phyloP scores from a whole-genome alignment of 2,113 vertebrate genomes.

The Xenus cinereus region DNA sequence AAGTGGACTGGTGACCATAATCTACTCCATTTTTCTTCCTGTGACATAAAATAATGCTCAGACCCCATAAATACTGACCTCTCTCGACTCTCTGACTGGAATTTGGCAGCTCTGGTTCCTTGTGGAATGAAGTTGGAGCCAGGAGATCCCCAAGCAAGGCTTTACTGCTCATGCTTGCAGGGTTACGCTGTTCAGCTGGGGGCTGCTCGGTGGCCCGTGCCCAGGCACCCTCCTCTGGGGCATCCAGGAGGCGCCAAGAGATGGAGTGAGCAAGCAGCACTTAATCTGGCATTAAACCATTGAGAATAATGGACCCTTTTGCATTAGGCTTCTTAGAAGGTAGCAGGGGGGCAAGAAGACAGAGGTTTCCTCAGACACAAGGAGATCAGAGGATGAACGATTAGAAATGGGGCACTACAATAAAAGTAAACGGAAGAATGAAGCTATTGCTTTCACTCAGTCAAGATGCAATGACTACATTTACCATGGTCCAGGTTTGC shows the following conservation, averaged over 20 bases:
- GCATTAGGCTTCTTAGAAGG: neutral
- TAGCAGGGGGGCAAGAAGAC: fast-evolving
- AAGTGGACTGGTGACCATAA: neutral
- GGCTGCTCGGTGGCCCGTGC: fast-evolving
- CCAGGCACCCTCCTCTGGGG: neutral
- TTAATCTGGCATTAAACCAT: neutral
- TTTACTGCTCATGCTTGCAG: neutral
- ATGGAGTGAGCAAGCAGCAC: fast-evolving
- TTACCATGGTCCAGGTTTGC: neutral
- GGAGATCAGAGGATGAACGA: neutral
- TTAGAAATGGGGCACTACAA: neutral
- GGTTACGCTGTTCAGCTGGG: neutral
- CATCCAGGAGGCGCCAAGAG: neutral
- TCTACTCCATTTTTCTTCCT: neutral
- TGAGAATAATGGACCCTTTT: neutral
- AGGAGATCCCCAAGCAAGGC: neutral
- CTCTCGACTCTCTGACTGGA: neutral
- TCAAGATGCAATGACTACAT: neutral
- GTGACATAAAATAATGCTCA: neutral
- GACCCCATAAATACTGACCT: neutral
- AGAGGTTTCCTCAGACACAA: neutral
- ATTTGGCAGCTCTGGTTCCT: neutral
- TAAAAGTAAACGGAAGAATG: neutral
- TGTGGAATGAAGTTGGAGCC: neutral
- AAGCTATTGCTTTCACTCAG: neutral